Conservation (phyloP, 2,888 invertebrate species). For the Crossocerus cetratus region DNA sequence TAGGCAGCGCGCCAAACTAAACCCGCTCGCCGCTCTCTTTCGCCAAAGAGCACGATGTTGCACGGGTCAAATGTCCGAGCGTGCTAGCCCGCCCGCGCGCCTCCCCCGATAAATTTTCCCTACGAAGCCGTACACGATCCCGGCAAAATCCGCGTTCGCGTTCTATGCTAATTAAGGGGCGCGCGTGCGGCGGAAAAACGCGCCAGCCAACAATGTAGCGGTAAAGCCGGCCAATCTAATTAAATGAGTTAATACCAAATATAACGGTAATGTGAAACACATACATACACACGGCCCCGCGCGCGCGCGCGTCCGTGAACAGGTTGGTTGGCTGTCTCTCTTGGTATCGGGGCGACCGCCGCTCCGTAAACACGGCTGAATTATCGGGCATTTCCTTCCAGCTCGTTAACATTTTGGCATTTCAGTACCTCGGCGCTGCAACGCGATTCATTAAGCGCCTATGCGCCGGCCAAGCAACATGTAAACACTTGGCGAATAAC, state of each 20-base stretch:
- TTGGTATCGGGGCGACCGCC: too few species aligned
- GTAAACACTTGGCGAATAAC: too few species aligned
- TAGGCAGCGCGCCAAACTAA: slow-evolving; percentile 57
- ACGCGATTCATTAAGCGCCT: too few species aligned
- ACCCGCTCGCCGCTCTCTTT: slow-evolving; percentile 12
- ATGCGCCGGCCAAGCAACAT: too few species aligned
- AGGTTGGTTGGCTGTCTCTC: too few species aligned
- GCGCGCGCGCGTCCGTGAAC: too few species aligned
- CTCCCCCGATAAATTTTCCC: slow-evolving; percentile 19
- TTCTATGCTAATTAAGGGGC: neutral
- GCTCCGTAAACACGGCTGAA: too few species aligned
- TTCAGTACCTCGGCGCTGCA: too few species aligned
- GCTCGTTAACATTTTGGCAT: too few species aligned
- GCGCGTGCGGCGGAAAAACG: neutral
- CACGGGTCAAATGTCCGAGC: slow-evolving; percentile 49
- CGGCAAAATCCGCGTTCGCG: neutral
- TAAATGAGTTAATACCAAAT: neutral
- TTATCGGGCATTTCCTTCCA: too few species aligned
- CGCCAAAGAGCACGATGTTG: slow-evolving; percentile 33
- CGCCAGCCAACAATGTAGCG: neutral
- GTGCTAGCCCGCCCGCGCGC: slow-evolving; percentile 44
- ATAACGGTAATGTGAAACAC: too few species aligned
- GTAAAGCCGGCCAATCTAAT: neutral
- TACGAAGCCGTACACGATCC: neutral
- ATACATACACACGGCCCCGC: too few species aligned